phyloP scores from a whole-genome alignment of 2,113 vertebrate species.

The Columba livia region DNA sequence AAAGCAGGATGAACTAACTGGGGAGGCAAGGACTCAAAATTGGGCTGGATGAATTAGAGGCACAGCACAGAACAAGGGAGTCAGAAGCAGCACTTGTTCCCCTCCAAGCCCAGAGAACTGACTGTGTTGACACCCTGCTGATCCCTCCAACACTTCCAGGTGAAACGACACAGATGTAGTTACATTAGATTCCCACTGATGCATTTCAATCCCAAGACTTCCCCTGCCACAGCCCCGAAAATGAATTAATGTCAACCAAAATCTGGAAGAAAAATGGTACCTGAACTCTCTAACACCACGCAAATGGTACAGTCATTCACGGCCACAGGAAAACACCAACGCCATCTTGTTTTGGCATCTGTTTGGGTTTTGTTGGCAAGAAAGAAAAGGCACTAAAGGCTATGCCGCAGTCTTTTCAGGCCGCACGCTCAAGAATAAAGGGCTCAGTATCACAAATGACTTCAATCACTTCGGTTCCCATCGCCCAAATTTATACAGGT shows the following conservation, averaged over 20 bases:
- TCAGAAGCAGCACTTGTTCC: not conserved
- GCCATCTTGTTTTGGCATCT: not conserved
- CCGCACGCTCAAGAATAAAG: not conserved
- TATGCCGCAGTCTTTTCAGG: fast-evolving
- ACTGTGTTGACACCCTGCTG: not conserved
- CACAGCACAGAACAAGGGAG: not conserved
- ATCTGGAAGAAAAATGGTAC: not conserved
- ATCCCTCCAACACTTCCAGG: not conserved
- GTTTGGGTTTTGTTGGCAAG: not conserved
- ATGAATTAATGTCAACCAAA: not conserved
- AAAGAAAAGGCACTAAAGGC: too few relatives aligned
- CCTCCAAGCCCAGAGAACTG: not conserved
- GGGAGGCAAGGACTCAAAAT: not conserved
- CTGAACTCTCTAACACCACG: not conserved
- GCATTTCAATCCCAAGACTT: not conserved
- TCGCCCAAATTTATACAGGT: not conserved
- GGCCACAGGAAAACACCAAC: not conserved
- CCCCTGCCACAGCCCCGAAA: not conserved
- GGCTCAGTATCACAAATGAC: not conserved
- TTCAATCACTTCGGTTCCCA: not conserved
- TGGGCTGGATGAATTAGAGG: not conserved
- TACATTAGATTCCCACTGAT: not conserved
- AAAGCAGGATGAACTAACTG: not conserved
- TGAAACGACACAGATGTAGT: not conserved
- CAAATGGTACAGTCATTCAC: fast-evolving